phyloP scores from a whole-genome alignment of 2,113 vertebrate species.

The Narcine bancroftii region DNA sequence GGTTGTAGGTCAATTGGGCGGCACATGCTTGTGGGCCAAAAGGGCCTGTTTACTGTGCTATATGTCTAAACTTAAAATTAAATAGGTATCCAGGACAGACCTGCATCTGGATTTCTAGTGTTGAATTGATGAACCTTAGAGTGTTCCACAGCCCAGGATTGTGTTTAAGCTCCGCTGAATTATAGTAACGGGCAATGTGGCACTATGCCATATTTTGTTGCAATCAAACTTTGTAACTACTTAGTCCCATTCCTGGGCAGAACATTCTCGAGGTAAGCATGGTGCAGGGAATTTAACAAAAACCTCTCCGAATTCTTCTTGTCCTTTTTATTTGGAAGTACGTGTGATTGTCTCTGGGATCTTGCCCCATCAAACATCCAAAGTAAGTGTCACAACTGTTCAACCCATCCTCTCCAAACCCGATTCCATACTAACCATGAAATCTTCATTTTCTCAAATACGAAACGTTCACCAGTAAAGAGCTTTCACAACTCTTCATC shows the following conservation, averaged over 20 bases:
- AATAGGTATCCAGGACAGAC: background rate
- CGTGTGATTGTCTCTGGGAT: background rate
- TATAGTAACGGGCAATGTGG: too few relatives aligned
- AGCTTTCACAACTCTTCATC: background rate
- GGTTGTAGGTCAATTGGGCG: too few relatives aligned
- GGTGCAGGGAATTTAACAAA: too few relatives aligned
- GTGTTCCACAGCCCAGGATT: background rate
- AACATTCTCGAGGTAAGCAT: background rate
- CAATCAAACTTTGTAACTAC: background rate
- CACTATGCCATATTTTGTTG: background rate
- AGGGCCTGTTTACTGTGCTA: too few relatives aligned
- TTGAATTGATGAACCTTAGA: background rate
- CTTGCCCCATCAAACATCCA: background rate
- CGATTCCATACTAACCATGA: background rate
- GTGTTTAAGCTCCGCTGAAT: too few relatives aligned
- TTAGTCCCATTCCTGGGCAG: background rate
- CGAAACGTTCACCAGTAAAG: background rate
- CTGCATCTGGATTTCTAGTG: background rate
- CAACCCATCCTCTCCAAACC: background rate
- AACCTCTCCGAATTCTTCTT: too few relatives aligned
- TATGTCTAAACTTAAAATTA: too few relatives aligned
- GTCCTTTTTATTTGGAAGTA: too few relatives aligned
- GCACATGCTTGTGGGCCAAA: too few relatives aligned
- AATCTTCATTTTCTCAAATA: background rate
- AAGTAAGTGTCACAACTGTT: background rate